Percentiles rank a stretch among this genome's conserved stretches.
Conservation (phyloP, 2,113 vertebrate genomes). For the Hippoglossus stenolepis region DNA sequence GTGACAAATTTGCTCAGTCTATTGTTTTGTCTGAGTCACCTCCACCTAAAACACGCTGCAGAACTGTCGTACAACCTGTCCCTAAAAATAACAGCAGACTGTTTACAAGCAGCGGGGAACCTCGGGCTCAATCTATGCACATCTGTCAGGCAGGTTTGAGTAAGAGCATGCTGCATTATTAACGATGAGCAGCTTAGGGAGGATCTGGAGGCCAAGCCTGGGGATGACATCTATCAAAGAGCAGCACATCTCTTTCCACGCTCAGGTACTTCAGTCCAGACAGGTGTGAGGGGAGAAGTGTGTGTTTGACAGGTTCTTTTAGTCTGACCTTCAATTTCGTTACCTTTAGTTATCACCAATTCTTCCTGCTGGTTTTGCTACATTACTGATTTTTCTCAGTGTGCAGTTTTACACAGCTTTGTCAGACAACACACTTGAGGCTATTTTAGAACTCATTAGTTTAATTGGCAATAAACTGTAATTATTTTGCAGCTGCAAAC, state of each 20-base stretch:
- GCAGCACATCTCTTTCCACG: constrained; percentile 53
- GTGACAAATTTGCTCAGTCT: constrained; percentile 42
- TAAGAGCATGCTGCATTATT: constrained; percentile 75
- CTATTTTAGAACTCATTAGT: constrained; percentile 84
- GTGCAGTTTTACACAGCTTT: constrained; percentile 62
- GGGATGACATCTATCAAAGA: constrained; percentile 65
- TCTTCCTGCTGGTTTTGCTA: constrained; percentile 38
- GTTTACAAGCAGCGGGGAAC: constrained; percentile 65
- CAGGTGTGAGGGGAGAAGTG: neutral
- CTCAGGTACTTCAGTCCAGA: constrained; percentile 36
- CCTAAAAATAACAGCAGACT: constrained; percentile 61
- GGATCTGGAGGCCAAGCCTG: constrained; percentile 72
- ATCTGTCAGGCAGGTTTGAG: constrained; percentile 77
- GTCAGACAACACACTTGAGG: constrained; percentile 77
- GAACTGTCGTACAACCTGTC: constrained; percentile 37
- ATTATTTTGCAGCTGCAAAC: constrained; percentile 82
- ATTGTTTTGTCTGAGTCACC: constrained; percentile 55
- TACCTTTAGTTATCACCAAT: constrained; percentile 35
- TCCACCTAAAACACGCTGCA: constrained; percentile 40
- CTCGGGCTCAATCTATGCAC: constrained; percentile 66
- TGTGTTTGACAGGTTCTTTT: constrained; percentile 16
- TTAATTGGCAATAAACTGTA: constrained; percentile 85
- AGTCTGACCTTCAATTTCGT: constrained; percentile 55
- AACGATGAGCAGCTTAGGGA: constrained; percentile 60
- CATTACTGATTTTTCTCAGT: constrained; percentile 24